These are phyloP conservation scores for Buceros bicornis DNA, from an alignment of 2,797 vertebrate species.

Conservation along the genomic window DNA sequence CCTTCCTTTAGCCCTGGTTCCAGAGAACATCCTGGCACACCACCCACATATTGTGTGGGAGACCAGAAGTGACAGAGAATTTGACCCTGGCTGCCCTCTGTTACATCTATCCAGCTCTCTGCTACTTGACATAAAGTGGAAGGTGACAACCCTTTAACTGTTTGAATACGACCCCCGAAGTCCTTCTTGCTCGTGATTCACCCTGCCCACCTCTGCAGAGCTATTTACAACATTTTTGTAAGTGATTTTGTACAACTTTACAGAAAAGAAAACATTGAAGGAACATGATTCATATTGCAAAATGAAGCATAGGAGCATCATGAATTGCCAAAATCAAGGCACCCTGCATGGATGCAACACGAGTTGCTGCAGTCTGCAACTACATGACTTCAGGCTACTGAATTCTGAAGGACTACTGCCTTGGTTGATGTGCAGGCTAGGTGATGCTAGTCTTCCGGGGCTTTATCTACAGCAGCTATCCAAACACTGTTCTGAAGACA, in stretches of 20 bases:
- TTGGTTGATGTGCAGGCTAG: not conserved
- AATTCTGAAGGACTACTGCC: slow-evolving; percentile 9
- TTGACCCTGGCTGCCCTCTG: not conserved
- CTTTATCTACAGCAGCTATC: slow-evolving; percentile 19
- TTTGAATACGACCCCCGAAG: not conserved
- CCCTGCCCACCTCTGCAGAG: not conserved
- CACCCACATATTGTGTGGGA: not conserved
- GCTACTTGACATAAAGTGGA: not conserved
- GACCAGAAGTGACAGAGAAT: not conserved
- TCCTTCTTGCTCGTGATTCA: not conserved
- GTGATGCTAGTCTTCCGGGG: not conserved
- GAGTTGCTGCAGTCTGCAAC: not conserved
- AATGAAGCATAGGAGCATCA: not conserved
- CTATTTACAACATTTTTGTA: not conserved
- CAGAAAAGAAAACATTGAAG: not conserved
- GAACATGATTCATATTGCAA: not conserved
- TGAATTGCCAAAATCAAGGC: not conserved
- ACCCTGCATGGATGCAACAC: not conserved
- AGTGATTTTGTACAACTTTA: not conserved
- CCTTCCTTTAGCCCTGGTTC: not conserved
- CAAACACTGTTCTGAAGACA: not conserved
- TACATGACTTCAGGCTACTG: slow-evolving; percentile 8
- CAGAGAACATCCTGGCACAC: not conserved
- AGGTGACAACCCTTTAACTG: not conserved
- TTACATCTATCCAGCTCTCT: not conserved